Base-by-base conservation (phyloP, 2,888 invertebrate species). In the Empis livida region DNA sequence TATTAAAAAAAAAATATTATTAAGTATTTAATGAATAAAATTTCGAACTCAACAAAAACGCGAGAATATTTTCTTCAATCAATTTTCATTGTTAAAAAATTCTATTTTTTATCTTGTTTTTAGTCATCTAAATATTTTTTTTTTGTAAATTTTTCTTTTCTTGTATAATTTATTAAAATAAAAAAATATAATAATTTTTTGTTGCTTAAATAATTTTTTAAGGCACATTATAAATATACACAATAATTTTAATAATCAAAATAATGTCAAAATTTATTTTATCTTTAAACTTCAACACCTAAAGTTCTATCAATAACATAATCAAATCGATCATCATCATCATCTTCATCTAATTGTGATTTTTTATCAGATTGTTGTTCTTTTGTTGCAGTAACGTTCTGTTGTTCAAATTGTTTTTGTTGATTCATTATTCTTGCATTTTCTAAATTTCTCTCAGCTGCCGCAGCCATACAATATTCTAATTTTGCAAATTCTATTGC, bases 231-330 rank as follows among this genome's bases (percentile, higher is more conserved):
- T 27, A 27, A 5, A 20, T 27, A 27, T 27, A 27, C 23, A 27
- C 23, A 27, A 27, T 27, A 27, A 27, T 27, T 27, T 27, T 27
- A 27, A 27, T 27, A 27, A 27, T 27, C 23, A 27, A 27, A 27
- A 27, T 27, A 27, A 27, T 27, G 23, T 27, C 23, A 27, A 27
- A 5, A 27, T 15, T 47, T 11, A 40, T n/a, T 35, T 15, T 14
- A 8, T 16, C 37, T 58, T 77, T 75, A 89, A 63, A 89, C 88
- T 73, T 88, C 88, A 57, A 89, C 89, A 62, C 89, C 88, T 60
- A 87, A 75, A 51, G 80, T 83, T 67, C 87, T 77, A 71, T 88
- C 88, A 55, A 89, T 83, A 55, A 87, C 84, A 69, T 87, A 87
- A 56, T 85, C 84, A 70, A 80, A 87, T 65, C 82, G 79, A 43